Conservation (phyloP, 2,113 vertebrate genomes). For the Gobiocypris rarus region DNA sequence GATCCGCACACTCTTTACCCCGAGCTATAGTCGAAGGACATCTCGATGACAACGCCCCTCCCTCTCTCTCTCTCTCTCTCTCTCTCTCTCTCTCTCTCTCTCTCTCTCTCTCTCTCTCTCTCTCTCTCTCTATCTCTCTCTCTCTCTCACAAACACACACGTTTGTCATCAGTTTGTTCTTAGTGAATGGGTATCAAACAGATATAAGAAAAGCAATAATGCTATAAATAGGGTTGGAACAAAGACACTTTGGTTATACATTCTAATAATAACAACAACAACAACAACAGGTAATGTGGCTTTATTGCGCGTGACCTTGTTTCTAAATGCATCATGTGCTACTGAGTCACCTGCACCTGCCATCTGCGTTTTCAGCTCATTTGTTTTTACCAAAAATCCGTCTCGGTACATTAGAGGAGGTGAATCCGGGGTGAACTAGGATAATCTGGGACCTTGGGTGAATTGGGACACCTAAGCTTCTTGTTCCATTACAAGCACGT, state of each 20-base stretch:
- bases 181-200: neutral
- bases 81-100: constrained; percentile 26
- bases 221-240: neutral
- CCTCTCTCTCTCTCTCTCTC: constrained; percentile 28
- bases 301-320: neutral
- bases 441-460: neutral
- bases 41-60: constrained; percentile 64
- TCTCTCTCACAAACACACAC: no score
- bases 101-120: no score
- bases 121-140: no score
- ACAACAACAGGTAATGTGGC: neutral
- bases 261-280: neutral
- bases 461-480: neutral
- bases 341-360: constrained; percentile 34
- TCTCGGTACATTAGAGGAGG: neutral
- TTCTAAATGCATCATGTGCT: neutral
- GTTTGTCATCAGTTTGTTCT: neutral
- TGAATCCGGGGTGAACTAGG: neutral
- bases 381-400: neutral
- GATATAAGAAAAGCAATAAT: neutral
- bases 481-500: neutral
- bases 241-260: neutral
- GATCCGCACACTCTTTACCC: constrained; percentile 66
- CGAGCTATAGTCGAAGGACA: constrained; percentile 74
- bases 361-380: neutral